Percentiles rank a stretch among this genome's conserved stretches.
These are phyloP conservation scores for Smittia aterrima DNA, from an alignment of 2,888 invertebrate species.

Conservation along the genomic window DNA sequence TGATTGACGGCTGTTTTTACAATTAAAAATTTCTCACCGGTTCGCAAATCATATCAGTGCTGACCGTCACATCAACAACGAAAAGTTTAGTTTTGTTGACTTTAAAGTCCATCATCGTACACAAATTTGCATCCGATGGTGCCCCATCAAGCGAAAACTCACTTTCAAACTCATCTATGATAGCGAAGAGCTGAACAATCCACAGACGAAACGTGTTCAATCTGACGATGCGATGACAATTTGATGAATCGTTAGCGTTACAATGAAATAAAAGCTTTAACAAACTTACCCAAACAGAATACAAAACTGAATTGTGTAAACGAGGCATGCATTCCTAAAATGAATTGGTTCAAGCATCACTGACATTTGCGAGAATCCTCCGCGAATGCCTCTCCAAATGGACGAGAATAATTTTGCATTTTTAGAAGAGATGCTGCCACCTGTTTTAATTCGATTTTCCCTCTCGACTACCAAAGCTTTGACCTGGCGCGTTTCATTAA, in stretches of 20 bases:
- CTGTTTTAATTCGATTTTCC: not conserved
- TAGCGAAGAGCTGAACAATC: slow-evolving; percentile 81
- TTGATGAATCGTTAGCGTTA: too few species aligned
- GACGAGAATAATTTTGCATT: not conserved
- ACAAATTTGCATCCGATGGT: slow-evolving; percentile 46
- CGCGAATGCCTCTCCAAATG: slow-evolving; percentile 56
- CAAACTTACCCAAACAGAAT: slow-evolving; percentile 64
- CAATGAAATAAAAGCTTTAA: not conserved
- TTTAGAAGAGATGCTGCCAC: too few species aligned
- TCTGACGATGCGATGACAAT: too few species aligned
- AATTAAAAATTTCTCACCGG: slow-evolving; percentile 51
- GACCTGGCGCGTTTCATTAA: not conserved
- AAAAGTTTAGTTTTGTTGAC: slow-evolving; percentile 48
- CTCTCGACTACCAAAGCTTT: not conserved
- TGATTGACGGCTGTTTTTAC: too few species aligned
- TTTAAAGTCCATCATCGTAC: slow-evolving; percentile 50
- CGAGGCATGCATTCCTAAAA: slow-evolving; percentile 60
- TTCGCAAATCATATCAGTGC: slow-evolving; percentile 46
- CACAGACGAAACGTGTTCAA: slow-evolving; percentile 80
- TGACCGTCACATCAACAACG: slow-evolving; percentile 44
- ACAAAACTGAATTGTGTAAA: slow-evolving; percentile 65
- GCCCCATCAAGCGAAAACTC: slow-evolving; percentile 44
- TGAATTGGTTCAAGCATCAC: slow-evolving; percentile 66
- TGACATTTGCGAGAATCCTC: slow-evolving; percentile 62
- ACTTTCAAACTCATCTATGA: slow-evolving; percentile 58